phyloP scores from a whole-genome alignment of 2,113 vertebrate species.

The Saguinus midas region DNA sequence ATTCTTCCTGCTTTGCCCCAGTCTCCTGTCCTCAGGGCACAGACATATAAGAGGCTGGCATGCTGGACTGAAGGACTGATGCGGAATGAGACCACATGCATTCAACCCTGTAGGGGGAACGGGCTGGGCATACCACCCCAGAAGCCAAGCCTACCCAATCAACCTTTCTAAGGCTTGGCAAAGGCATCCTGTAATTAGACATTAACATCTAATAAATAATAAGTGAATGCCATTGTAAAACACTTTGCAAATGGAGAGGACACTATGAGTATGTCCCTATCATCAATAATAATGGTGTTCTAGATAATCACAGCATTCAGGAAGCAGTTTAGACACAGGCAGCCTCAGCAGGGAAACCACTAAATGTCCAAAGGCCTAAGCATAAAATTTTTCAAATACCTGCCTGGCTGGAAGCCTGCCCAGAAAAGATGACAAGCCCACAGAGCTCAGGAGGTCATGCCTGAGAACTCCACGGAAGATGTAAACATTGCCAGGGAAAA shows the following conservation, averaged over 20 bases:
- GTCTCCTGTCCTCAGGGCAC: neutral
- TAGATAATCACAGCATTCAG: neutral
- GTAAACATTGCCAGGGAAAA: neutral
- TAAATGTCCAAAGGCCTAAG: neutral
- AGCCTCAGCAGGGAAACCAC: slow-evolving; percentile 18
- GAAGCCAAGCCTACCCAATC: neutral
- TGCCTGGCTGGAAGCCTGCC: slow-evolving; percentile 38
- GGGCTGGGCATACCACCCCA: neutral
- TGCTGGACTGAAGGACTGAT: neutral
- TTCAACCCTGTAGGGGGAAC: neutral
- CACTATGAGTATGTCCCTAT: neutral
- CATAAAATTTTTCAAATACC: neutral
- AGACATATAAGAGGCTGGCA: neutral
- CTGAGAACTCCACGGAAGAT: neutral
- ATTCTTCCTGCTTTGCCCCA: neutral
- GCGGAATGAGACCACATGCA: neutral
- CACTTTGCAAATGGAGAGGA: neutral
- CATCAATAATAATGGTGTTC: neutral
- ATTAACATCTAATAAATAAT: slow-evolving; percentile 40
- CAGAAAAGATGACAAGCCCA: neutral
- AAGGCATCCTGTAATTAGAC: neutral
- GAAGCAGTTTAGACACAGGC: neutral
- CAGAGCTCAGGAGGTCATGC: neutral
- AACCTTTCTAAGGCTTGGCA: neutral
- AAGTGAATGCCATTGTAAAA: slow-evolving; percentile 14